Evolutionary conservation across 2,797 vertebrate species (phyloP), one percentile per base, ranked within the genome.

Genomic region (Hoplostethus atlanticus): DNA sequence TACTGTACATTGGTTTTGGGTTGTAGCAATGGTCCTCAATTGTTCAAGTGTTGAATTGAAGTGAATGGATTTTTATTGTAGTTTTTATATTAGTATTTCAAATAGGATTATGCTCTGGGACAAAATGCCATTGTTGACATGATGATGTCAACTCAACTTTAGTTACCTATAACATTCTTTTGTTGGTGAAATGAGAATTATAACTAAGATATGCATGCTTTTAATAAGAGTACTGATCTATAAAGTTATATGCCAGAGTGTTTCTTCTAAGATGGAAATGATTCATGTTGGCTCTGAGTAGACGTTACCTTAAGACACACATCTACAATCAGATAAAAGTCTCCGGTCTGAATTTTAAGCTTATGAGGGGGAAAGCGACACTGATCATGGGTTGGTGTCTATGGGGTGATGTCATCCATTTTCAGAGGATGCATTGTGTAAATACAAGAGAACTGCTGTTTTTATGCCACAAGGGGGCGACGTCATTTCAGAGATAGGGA

Each of bases 191-290:
- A 87, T 83, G 82, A 88, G 77, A 91, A 85, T 78, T 93, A 85
- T 93, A 91, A 90, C 86, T 88, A 89, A 91, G 90, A 92, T 93
- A 92, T 94, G 94, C 94, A 95, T 95, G 93, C 92, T 86, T 93
- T 92, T 93, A 92, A 79, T 91, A 93, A 89, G 86, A 91, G 61
- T 92, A 87, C 84, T 75, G 76, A 85, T 90, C 88, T 93, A 92
- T 90, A 87, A 83, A 77, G 75, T 91, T 88, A 78, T 86, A 88
- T 83, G 83, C 86, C 80, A 81, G 66, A 46, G 83, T 87, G 81
- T 90, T 85, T 88, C 79, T 91, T 81, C 83, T 82, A 66, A 79
- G 51, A 80, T 68, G 65, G 73, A 82, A 84, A 75, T 76, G 48
- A 74, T 76, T 85, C 66, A 68, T 68, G 62, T 61, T 48, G 80